These are phyloP conservation scores for Rhabditoides inermis DNA, from an alignment of 2,888 invertebrate species.

Conservation along the genomic window DNA sequence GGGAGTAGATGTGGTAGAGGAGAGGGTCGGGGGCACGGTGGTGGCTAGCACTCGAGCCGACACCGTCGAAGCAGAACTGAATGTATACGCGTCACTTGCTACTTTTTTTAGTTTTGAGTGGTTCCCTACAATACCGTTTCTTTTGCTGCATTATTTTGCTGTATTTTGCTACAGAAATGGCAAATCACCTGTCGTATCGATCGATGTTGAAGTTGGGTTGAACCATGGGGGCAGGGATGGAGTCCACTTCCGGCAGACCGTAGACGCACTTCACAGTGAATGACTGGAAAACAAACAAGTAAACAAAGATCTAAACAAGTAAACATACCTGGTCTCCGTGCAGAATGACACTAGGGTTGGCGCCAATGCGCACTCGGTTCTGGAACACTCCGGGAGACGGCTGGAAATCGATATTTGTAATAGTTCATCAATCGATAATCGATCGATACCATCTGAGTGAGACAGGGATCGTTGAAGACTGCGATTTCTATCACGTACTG, in stretches of 20 bases:
- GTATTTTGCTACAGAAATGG: too few relatives aligned
- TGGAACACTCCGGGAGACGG: conserved; percentile 46
- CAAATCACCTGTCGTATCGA: conserved; percentile 16
- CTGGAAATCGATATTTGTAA: conserved; percentile 28
- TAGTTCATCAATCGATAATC: too few relatives aligned
- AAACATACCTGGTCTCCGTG: conserved; percentile 40
- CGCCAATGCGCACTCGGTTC: conserved; percentile 48
- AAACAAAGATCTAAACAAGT: too few relatives aligned
- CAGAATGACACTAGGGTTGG: conserved; percentile 48
- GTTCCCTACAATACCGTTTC: too few relatives aligned
- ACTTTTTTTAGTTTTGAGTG: too few relatives aligned
- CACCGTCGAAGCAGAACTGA: too few relatives aligned
- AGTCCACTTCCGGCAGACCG: conserved; percentile 42
- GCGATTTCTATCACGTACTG: conserved; percentile 49
- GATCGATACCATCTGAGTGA: conserved; percentile 37
- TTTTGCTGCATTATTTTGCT: too few relatives aligned
- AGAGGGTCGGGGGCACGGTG: too few relatives aligned
- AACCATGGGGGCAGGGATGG: conserved; percentile 34
- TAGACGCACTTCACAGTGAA: conserved; percentile 40
- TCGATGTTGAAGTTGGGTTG: conserved; percentile 43
- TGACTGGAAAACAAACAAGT: too few relatives aligned
- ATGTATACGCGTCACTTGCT: too few relatives aligned
- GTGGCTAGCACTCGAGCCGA: too few relatives aligned
- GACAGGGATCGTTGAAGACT: conserved; percentile 48
- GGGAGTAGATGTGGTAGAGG: too few relatives aligned